These are phyloP conservation scores for Tiliacea aurago DNA, from an alignment of 2,888 invertebrate genomes.

Conservation along the genomic window DNA sequence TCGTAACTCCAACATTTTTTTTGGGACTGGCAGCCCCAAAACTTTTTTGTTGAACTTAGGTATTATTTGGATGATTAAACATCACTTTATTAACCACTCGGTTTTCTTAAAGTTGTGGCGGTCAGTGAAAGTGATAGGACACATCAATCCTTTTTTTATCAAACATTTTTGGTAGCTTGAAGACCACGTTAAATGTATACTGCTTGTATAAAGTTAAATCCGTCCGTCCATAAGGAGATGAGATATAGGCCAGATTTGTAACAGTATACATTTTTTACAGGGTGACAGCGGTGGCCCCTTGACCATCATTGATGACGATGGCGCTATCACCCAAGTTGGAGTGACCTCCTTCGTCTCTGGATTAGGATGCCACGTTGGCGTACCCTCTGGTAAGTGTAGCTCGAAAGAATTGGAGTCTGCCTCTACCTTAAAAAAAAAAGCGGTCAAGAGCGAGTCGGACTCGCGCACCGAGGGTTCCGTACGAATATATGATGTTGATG, in stretches of 20 bases:
- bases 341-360: constrained; percentile 82
- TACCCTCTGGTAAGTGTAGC: constrained; percentile 78
- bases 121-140: no score
- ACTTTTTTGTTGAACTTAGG: no score
- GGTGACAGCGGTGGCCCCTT: constrained; percentile 86
- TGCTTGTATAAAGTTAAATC: no score
- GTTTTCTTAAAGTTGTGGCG: background rate
- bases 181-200: background rate
- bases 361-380: constrained; percentile 77
- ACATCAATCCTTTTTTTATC: background rate
- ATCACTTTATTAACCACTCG: background rate
- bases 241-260: background rate
- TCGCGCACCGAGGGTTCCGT: no score
- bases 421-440: background rate
- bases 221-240: no score
- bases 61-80: background rate
- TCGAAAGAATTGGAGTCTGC: background rate
- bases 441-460: no score
- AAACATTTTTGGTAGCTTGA: background rate
- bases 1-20: background rate
- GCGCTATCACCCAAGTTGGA: constrained; percentile 73
- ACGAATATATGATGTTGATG: no score
- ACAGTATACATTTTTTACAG: constrained; percentile 63
- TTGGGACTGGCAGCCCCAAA: background rate
- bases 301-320: constrained; percentile 74